phyloP scores from a whole-genome alignment of 2,797 vertebrate genomes.

The Tragopan temminckii region DNA sequence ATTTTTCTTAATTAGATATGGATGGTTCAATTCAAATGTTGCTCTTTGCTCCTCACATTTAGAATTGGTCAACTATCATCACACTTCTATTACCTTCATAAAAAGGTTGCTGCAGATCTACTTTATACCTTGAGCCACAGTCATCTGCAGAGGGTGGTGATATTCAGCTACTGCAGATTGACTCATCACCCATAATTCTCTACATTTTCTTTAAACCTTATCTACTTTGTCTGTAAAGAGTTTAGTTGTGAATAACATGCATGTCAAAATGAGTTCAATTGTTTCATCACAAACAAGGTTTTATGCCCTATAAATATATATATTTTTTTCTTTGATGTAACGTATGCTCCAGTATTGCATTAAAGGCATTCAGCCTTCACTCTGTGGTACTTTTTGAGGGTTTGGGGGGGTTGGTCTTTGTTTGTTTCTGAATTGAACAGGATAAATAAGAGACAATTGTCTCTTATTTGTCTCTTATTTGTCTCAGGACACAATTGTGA shows the following conservation, averaged over 20 bases:
- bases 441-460: neutral
- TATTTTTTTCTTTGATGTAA: neutral
- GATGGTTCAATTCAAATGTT: neutral
- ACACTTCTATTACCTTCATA: neutral
- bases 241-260: neutral
- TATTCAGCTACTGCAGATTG: neutral
- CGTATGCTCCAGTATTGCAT: neutral
- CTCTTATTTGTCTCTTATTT: no score
- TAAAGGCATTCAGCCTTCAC: neutral
- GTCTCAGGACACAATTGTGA: neutral
- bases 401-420: neutral
- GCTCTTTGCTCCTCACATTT: neutral
- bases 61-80: neutral
- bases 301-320: neutral
- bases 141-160: neutral
- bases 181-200: neutral
- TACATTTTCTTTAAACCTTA: conserved; percentile 8
- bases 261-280: neutral
- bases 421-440: neutral
- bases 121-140: neutral
- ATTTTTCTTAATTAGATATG: neutral
- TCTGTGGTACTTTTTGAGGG: neutral
- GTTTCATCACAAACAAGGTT: neutral
- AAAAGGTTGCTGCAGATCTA: neutral
- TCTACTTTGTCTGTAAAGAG: neutral